Percentiles rank a stretch among this genome's conserved stretches.
Evolutionary conservation across 30 jellyfish, hydroid and myxozoan genomes (phyloP).

Genomic region (Turritopsis rubra): DNA sequence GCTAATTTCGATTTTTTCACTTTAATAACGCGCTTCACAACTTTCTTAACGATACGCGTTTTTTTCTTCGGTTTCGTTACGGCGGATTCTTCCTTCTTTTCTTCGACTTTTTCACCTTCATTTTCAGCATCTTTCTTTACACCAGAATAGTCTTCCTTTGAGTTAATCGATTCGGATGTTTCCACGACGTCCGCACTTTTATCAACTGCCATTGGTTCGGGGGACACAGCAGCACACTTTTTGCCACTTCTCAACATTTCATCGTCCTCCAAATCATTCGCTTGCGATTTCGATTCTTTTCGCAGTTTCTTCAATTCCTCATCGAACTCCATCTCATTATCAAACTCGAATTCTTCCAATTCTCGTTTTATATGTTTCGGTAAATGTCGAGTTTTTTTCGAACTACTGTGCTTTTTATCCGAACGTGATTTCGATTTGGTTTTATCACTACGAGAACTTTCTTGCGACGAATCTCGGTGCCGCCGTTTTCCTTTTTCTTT

Average conservation of each 20-base stretch:
- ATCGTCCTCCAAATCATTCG: neutral
- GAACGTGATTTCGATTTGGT: neutral
- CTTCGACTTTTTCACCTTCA: neutral
- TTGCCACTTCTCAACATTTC: neutral
- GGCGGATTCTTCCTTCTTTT: neutral
- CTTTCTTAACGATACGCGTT: constrained; percentile 30
- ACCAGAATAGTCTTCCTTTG: neutral
- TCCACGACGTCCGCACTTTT: neutral
- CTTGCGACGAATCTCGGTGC: constrained; percentile 44
- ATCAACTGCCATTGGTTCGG: neutral
- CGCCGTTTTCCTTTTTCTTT: constrained; percentile 50
- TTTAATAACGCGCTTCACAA: constrained; percentile 25
- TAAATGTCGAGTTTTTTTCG: neutral
- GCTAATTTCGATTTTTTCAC: neutral
- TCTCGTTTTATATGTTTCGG: constrained; percentile 38
- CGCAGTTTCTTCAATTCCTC: constrained; percentile 27
- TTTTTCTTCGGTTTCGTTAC: constrained; percentile 31
- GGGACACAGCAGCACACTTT: neutral
- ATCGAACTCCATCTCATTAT: constrained; percentile 34
- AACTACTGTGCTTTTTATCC: neutral
- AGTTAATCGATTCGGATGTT: neutral
- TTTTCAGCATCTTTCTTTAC: constrained; percentile 6
- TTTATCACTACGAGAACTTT: constrained; percentile 18
- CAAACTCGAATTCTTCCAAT: constrained; percentile 38
- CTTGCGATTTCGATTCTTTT: constrained; percentile 2